phyloP scores from a whole-genome alignment of 2,797 vertebrate species.

The Ceyx erithaca region DNA sequence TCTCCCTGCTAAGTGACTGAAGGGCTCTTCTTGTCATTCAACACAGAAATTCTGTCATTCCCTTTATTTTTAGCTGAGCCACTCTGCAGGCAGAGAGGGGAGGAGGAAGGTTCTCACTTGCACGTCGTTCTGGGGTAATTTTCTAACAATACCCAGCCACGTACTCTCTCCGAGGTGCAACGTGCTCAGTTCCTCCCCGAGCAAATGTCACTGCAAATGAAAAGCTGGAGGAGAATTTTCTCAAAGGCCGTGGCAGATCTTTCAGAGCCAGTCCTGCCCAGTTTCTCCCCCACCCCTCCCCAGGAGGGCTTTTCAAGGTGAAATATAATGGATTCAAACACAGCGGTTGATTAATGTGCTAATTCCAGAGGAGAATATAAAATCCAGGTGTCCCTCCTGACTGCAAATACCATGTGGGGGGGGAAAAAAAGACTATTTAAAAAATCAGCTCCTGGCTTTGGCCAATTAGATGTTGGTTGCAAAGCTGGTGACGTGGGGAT shows the following conservation, averaged over 20 bases:
- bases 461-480: background rate
- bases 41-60: constrained; percentile 43
- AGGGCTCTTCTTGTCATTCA: constrained; percentile 40
- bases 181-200: background rate
- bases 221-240: background rate
- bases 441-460: background rate
- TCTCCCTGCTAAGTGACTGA: background rate
- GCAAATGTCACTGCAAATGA: constrained; percentile 22
- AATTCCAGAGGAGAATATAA: background rate
- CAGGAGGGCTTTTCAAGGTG: background rate
- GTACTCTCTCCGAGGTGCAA: constrained; percentile 33
- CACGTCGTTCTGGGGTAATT: constrained; percentile 49
- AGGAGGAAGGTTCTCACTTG: constrained; percentile 26
- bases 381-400: background rate
- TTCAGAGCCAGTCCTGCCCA: background rate
- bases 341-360: background rate
- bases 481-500: background rate
- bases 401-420: background rate
- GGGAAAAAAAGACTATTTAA: background rate
- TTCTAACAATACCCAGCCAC: constrained; percentile 34
- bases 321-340: background rate
- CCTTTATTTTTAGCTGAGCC: constrained; percentile 59
- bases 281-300: background rate
- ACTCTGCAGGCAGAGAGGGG: constrained; percentile 19
- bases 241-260: background rate